phyloP scores from a whole-genome alignment of 2,888 invertebrate genomes.

The Patella ulyssiponensis region DNA sequence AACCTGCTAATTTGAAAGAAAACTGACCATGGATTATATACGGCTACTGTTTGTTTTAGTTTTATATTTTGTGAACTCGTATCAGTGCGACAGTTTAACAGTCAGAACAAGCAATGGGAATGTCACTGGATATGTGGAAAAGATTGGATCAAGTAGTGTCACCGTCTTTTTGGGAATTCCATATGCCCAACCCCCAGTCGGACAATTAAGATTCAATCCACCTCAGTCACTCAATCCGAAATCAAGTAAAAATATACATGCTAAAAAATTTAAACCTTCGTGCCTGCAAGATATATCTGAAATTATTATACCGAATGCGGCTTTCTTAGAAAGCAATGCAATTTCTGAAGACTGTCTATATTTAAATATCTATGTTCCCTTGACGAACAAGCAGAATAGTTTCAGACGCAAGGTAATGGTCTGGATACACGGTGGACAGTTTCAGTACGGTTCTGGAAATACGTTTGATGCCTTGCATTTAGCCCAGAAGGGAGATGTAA shows the following conservation, averaged over 20 bases:
- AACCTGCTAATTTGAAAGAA: no score
- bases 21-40: no score
- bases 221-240: neutral
- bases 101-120: no score
- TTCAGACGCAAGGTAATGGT: conserved; percentile 19
- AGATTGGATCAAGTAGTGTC: neutral
- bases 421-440: conserved; percentile 32
- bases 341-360: conserved; percentile 28
- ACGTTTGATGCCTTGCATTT: conserved; percentile 22
- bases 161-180: neutral
- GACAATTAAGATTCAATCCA: neutral
- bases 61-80: no score
- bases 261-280: neutral
- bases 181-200: neutral
- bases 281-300: neutral
- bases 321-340: neutral
- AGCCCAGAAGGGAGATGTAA: conserved; percentile 19
- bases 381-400: neutral
- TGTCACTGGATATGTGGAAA: no score
- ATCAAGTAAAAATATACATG: neutral
- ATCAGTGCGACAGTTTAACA: no score
- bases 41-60: no score
- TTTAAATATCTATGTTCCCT: conserved; percentile 34
- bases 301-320: neutral
- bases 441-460: conserved; percentile 17